Base-by-base conservation (phyloP, 2,113 vertebrate genomes). In the Brachyhypopomus occidentalis region DNA sequence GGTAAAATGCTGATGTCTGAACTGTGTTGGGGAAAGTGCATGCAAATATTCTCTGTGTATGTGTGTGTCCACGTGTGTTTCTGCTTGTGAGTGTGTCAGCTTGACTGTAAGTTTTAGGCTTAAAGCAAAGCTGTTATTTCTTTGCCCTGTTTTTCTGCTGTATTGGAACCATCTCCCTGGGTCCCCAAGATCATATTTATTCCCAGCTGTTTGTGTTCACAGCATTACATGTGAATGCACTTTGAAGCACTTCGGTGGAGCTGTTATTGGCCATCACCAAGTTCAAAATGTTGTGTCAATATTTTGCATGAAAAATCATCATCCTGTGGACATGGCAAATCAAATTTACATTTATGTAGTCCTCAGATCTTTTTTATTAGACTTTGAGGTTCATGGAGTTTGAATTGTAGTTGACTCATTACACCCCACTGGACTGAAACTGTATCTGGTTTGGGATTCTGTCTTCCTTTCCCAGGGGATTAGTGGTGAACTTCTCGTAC, bases 401-500 rank as follows among this genome's bases (percentile, higher is more conserved):
- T 36, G 23, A 56, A 14, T 30, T 55, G 19, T 19, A 59, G 62
- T 70, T 20, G 52, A 70, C 27, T 74, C 11, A 2, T 56, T 22
- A 25, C 8, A 16, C 30, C 64, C 3, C 25, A 20, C 30, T 25
- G 17, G 11, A 60, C 22, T 64, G 16, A 16, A 25, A 6, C 59
- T 25, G 27, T 36, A 14, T 17, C 36, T 22, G 30, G 75, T 23
- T 81, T 59, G 75, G 69, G 41, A 69, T 69, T 69, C 52, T 38
- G 16, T 1, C 5, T 76, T 30, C 36, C 41, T 41, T 20, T 41
- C 64, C 14, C 67, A 45, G 34, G 75, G 59, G 25, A 62, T 58
- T 38, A 70, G 74, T 62, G 36, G 36, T 36, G 25, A 78, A 82
- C 41, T 25, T 56, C 38, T 59, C 22, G 2, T 64, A 19, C 63